phyloP scores from a whole-genome alignment of 2,113 vertebrate species.

The Kryptolebias marmoratus region DNA sequence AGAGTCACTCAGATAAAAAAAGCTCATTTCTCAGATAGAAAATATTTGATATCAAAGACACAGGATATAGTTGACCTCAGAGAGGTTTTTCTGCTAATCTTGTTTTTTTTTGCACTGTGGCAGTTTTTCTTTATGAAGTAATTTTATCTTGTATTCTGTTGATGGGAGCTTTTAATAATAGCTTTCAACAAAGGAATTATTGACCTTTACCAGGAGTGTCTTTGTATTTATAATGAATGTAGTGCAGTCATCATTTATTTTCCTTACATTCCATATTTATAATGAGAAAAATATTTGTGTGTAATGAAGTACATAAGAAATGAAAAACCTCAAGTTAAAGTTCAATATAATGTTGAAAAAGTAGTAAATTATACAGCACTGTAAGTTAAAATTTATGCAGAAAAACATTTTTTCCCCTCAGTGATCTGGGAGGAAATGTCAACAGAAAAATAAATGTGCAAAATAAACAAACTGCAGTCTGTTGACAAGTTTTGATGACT shows the following conservation, averaged over 20 bases:
- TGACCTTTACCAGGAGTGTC: not conserved
- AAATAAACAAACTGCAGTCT: too few relatives aligned
- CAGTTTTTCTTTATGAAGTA: not conserved
- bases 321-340: too few relatives aligned
- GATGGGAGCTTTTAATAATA: not conserved
- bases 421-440: too few relatives aligned
- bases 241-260: not conserved
- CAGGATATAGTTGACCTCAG: slow-evolving; percentile 22
- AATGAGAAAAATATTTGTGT: not conserved
- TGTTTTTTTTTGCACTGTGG: slow-evolving; percentile 3
- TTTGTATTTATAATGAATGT: not conserved
- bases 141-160: slow-evolving; percentile 9
- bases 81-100: slow-evolving; percentile 24
- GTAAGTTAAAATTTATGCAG: too few relatives aligned
- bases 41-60: slow-evolving; percentile 32
- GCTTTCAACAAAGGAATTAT: not conserved
- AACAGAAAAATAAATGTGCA: too few relatives aligned
- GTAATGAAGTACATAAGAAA: not conserved
- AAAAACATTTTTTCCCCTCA: too few relatives aligned
- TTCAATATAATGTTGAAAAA: too few relatives aligned
- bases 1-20: slow-evolving; percentile 15
- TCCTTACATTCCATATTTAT: not conserved
- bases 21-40: slow-evolving; percentile 7
- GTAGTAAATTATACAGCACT: too few relatives aligned
- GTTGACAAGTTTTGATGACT: too few relatives aligned